Base-by-base conservation (phyloP, 2,888 invertebrate species). In the Hypselothyrea guttata region DNA sequence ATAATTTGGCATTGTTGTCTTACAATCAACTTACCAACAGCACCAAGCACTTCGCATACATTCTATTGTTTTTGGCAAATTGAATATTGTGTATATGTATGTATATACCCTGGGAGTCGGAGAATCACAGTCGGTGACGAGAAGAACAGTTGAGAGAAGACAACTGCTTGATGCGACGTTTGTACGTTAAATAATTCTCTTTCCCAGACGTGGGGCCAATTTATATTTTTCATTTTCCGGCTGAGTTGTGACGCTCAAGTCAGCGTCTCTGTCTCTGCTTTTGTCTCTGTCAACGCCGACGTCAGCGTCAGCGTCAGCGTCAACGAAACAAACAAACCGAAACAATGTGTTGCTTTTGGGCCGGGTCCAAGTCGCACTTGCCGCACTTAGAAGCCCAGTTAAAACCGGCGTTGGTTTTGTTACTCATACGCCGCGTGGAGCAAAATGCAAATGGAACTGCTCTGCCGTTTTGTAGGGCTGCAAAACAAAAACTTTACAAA, bases 201-300 rank as follows among this genome's bases (percentile, higher is more conserved):
- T 78, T 87, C 86, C 75, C 84, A 87, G 61, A 70, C 65, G 63
- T 55, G 72, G 58, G 78, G 75, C 79, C 87, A 87, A 88, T 88
- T 88, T 88, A 88, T 88, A 88, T 87, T 78, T 84, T 84, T 79
- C 76, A 84, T 82, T 88, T 88, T 88, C 87, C 88, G 86, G 87
- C 79, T 88, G 87, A 88, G 88, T 87, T 88, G 73, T 60, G 63
- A 59, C 71, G 71, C 65, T 73, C 58, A 64, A 70, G 81, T 63
- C 63, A n/a, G n/a, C n/a, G n/a, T n/a, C n/a, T n/a, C n/a, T n/a
- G n/a, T n/a, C n/a, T n/a, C n/a, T n/a, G n/a, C n/a, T n/a, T n/a
- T n/a, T n/a, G n/a, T n/a, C n/a, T n/a, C n/a, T n/a, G n/a, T n/a
- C n/a, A 56, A 47, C 60, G 65, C 54, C 41, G 54, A 42, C 61